Percentiles rank a stretch among this genome's conserved stretches.
Evolutionary conservation across 2,888 invertebrate genomes (phyloP).

Genomic region (Sthenelais limicola): DNA sequence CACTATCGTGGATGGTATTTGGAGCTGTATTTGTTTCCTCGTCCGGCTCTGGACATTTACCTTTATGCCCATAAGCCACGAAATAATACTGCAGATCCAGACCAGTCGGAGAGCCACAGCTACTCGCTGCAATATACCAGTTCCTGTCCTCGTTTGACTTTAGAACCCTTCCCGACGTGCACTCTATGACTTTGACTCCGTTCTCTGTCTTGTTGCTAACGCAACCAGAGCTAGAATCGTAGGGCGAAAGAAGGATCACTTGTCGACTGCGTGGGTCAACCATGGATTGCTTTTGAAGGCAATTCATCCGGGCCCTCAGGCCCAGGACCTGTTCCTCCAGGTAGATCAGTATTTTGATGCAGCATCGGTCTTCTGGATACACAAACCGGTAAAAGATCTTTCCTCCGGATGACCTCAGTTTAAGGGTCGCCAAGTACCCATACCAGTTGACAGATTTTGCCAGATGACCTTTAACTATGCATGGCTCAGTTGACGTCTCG

Average conservation of each 20-base stretch:
- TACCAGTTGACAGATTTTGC: conserved; percentile 45
- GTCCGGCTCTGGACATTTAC: conserved; percentile 41
- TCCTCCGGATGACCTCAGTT: conserved; percentile 18
- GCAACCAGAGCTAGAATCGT: conserved; percentile 45
- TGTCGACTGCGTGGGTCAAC: conserved; percentile 48
- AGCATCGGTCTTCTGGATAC: conserved; percentile 49
- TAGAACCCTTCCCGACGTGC: conserved; percentile 49
- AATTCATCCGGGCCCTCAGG: conserved; percentile 49
- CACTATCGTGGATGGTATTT: no score
- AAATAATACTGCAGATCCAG: conserved; percentile 47
- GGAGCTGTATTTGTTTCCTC: no score
- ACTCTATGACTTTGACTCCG: conserved; percentile 42
- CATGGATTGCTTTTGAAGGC: conserved; percentile 48
- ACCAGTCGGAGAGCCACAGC: conserved; percentile 50
- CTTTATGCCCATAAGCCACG: conserved; percentile 47
- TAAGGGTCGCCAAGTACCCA: conserved; percentile 45
- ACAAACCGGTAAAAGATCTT: conserved; percentile 46
- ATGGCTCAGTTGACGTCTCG: conserved; percentile 27
- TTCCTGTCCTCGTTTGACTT: conserved; percentile 43
- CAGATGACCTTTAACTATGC: conserved; percentile 43
- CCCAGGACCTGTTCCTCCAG: conserved; percentile 48
- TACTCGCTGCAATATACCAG: conserved; percentile 51
- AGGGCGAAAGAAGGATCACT: conserved; percentile 50
- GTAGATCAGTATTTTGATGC: conserved; percentile 50
- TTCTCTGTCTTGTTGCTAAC: conserved; percentile 36